Conservation (phyloP, 2,888 invertebrate genomes). For the Dione vanillae region DNA sequence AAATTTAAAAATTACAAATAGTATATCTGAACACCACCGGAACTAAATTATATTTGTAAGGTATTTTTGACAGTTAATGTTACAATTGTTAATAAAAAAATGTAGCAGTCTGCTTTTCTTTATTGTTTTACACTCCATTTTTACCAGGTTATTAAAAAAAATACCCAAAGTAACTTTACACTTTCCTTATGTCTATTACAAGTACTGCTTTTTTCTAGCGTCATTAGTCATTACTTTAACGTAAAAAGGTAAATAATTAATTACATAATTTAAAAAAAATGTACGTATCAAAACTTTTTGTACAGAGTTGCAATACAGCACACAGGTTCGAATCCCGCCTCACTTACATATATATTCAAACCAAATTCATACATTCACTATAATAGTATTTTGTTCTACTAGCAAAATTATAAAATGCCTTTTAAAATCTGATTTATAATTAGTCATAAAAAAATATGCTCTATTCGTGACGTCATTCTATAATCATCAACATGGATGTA, state of each 20-base stretch:
- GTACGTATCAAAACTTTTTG: not conserved
- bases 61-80: conserved; percentile 46
- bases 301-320: not conserved
- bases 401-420: not conserved
- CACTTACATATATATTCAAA: not conserved
- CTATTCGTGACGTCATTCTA: not conserved
- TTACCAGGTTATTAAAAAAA: not conserved
- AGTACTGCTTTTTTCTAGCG: not conserved
- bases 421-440: too few species aligned
- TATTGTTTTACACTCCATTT: not conserved
- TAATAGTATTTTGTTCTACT: not conserved
- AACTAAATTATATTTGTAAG: conserved; percentile 13
- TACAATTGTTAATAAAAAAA: conserved; percentile 43
- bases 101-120: conserved; percentile 24
- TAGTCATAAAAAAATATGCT: not conserved
- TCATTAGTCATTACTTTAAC: not conserved
- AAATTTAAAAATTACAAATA: not conserved
- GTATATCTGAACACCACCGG: not conserved
- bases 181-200: not conserved
- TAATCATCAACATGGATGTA: not conserved
- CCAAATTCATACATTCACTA: not conserved
- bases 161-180: not conserved
- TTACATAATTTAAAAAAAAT: not conserved
- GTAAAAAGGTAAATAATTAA: not conserved
- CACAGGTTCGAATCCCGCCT: not conserved